Conservation (phyloP, 2,888 invertebrate genomes). For the Pristionchus japonicus region DNA sequence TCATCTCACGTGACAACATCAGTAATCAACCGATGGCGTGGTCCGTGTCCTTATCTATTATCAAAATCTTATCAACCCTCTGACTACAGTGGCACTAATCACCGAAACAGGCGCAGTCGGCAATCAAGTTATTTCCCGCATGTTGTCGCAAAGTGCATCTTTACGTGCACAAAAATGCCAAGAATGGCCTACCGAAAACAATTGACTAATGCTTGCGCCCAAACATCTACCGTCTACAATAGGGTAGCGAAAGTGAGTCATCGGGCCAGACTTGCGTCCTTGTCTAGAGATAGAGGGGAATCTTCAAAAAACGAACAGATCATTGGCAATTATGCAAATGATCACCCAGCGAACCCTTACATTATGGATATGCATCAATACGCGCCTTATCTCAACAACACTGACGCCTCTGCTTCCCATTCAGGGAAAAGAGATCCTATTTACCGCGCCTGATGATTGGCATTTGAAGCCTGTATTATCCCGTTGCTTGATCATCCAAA, state of each 20-base stretch:
- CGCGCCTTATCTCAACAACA: too few relatives aligned
- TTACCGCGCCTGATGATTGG: background rate
- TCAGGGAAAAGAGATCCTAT: background rate
- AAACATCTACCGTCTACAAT: too few relatives aligned
- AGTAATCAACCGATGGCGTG: background rate
- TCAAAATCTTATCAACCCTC: slow-evolving; percentile 18
- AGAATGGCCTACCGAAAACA: background rate
- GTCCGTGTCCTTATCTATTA: background rate
- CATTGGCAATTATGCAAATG: too few relatives aligned
- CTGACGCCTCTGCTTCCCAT: too few relatives aligned
- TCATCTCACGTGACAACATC: background rate
- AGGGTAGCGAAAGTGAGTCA: too few relatives aligned
- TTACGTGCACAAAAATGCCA: background rate
- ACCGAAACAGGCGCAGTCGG: background rate
- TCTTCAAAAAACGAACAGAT: too few relatives aligned
- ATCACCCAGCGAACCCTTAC: too few relatives aligned
- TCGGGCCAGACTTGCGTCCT: too few relatives aligned
- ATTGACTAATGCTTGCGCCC: background rate
- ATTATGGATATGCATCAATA: too few relatives aligned
- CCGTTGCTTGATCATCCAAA: background rate
- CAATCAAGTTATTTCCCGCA: background rate
- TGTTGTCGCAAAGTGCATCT: background rate
- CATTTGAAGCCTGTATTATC: background rate
- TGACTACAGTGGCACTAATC: background rate
- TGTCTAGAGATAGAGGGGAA: too few relatives aligned